phyloP scores from a whole-genome alignment of 2,113 vertebrate species.

The Theristicus caerulescens region DNA sequence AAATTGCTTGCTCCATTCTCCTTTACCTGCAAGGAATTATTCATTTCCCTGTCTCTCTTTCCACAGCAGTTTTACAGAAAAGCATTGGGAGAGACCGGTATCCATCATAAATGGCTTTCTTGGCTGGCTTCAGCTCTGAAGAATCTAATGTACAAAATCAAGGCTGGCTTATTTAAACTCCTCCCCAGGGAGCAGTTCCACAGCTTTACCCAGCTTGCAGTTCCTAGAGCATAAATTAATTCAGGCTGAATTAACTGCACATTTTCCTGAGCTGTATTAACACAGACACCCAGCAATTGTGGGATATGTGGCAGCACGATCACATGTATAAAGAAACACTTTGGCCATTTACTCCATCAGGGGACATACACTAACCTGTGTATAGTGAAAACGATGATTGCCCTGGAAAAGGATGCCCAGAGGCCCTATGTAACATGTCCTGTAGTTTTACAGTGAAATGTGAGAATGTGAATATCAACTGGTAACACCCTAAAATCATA shows the following conservation, averaged over 20 bases:
- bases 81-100: not conserved
- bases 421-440: not conserved
- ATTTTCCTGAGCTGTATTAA: not conserved
- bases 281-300: not conserved
- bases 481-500: not conserved
- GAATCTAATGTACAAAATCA: slow-evolving; percentile 25
- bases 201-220: not conserved
- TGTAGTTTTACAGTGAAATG: not conserved
- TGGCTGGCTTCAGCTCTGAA: not conserved
- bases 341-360: not conserved
- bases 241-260: not conserved
- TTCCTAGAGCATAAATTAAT: slow-evolving; percentile 25
- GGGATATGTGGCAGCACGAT: not conserved
- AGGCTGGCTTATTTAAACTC: slow-evolving; percentile 9
- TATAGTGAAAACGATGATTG: not conserved
- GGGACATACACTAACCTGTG: not conserved
- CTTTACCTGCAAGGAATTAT: not conserved
- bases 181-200: not conserved
- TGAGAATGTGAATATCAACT: not conserved
- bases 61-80: not conserved
- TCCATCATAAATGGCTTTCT: not conserved
- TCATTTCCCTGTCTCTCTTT: not conserved
- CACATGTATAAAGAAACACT: not conserved
- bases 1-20: not conserved
- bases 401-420: not conserved